phyloP scores from a whole-genome alignment of 2,113 vertebrate species.

The Hirundichthys speculiger region DNA sequence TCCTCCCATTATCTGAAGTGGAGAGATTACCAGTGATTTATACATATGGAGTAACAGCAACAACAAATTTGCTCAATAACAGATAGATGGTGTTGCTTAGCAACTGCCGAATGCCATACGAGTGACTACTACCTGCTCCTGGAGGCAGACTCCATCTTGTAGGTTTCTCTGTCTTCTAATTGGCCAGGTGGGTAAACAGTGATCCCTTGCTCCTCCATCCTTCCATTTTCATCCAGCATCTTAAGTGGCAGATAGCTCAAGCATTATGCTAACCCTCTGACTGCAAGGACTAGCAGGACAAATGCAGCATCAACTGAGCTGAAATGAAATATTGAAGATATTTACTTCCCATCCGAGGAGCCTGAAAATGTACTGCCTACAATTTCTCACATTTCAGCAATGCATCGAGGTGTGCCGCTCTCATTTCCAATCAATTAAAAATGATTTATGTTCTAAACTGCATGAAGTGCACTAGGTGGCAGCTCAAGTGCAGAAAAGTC shows the following conservation, averaged over 20 bases:
- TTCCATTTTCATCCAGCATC: slow-evolving; percentile 64
- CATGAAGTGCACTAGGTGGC: slow-evolving; percentile 52
- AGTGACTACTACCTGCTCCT: slow-evolving; percentile 74
- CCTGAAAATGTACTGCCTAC: slow-evolving; percentile 80
- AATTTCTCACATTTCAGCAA: slow-evolving; percentile 75
- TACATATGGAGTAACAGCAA: slow-evolving; percentile 65
- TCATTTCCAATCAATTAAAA: slow-evolving; percentile 87
- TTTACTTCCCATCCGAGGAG: slow-evolving; percentile 80
- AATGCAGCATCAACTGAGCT: slow-evolving; percentile 73
- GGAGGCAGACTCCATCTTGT: slow-evolving; percentile 77
- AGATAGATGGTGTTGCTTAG: slow-evolving; percentile 82
- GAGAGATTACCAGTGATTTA: slow-evolving; percentile 69
- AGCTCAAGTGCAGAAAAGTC: slow-evolving; percentile 32
- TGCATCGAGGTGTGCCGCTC: slow-evolving; percentile 78
- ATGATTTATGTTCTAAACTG: slow-evolving; percentile 85
- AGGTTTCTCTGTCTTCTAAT: slow-evolving; percentile 76
- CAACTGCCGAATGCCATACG: slow-evolving; percentile 79
- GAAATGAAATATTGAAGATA: slow-evolving; percentile 83
- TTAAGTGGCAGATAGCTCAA: slow-evolving; percentile 69
- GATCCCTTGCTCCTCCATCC: slow-evolving; percentile 62
- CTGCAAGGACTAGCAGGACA: slow-evolving; percentile 53
- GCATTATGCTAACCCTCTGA: slow-evolving; percentile 66
- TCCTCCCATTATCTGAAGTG: slow-evolving; percentile 50
- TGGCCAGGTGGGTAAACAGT: slow-evolving; percentile 79
- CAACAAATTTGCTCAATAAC: slow-evolving; percentile 78